phyloP scores from a whole-genome alignment of 2,113 vertebrate genomes.

The Gorsachius goisagi region DNA sequence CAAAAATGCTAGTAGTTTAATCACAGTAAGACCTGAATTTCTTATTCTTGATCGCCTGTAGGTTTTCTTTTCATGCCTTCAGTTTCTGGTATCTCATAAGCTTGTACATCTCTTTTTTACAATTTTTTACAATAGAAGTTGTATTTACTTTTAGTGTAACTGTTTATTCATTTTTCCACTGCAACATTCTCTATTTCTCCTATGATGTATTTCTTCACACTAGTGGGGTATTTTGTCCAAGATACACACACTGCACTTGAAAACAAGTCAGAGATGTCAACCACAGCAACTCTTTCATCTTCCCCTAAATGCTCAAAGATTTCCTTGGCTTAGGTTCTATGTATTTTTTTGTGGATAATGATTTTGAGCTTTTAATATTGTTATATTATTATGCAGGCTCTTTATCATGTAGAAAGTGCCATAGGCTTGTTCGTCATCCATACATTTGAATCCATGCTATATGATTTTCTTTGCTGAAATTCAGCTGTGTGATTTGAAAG shows the following conservation, averaged over 20 bases:
- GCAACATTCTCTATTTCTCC: not conserved
- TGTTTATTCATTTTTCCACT: not conserved
- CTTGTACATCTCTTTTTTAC: not conserved
- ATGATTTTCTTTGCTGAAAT: not conserved
- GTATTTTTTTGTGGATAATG: not conserved
- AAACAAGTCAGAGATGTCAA: not conserved
- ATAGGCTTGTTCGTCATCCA: too few relatives aligned
- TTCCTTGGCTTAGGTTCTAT: not conserved
- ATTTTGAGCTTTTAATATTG: not conserved
- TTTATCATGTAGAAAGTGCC: not conserved
- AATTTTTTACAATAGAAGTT: not conserved
- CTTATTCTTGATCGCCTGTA: not conserved
- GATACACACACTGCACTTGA: not conserved
- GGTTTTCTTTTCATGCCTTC: not conserved
- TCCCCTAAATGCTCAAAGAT: not conserved
- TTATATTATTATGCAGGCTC: not conserved
- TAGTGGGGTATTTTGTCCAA: not conserved
- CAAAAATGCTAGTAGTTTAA: not conserved
- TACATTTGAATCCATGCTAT: not conserved
- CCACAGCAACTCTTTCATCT: not conserved
- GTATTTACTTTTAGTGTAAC: not conserved
- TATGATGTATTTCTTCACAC: not conserved
- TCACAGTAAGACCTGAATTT: not conserved
- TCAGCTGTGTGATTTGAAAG: not conserved
- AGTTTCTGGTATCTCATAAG: not conserved